Base-by-base conservation (phyloP, 2,888 invertebrate genomes). In the Amblyteles armatorius region DNA sequence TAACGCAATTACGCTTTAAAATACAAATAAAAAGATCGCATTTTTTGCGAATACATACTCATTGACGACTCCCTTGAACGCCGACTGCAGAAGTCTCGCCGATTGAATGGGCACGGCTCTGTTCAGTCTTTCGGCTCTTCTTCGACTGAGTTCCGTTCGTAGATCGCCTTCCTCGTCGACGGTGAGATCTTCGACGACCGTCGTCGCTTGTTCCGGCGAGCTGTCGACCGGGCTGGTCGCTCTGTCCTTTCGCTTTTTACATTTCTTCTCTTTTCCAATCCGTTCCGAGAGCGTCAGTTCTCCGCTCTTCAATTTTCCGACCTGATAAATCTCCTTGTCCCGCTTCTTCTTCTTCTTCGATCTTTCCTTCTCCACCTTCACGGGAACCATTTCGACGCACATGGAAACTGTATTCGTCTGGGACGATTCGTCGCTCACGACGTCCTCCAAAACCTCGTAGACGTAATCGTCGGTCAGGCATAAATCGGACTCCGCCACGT, bases 21-120 rank as follows among this genome's bases (percentile, higher is more conserved):
- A 22, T 69, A 57, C n/a, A 74, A 44, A 76, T 55, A n/a, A 52
- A 50, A 33, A 55, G 19, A 55, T 55, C 26, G 11, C 3, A 57
- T 57, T 57, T 57, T 11, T 57, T 22, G 57, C 57, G 33, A 78
- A 73, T 69, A 92, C 92, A 88, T 94, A 95, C 94, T 94, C 94
- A 87, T 94, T 94, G 79, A 94, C 94, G 84, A 94, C 95, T 82
- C 95, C 94, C 91, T 95, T 94, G 52, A 95, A 93, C 33, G 95
- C 95, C 76, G 94, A 95, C 86, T 95, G 95, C 68, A 95, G 92
- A 67, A 95, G 91, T 86, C 95, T 92, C 6, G 94, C 94, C 40
- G 94, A 94, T 71, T 94, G 94, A 52, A 93, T 90, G 5, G 93
- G 92, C 1, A 91, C 93, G 69, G 92, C 90, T 88, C 94, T 93